Evolutionary conservation across 2,113 vertebrate genomes (phyloP).

Genomic region (Euleptes europaea): DNA sequence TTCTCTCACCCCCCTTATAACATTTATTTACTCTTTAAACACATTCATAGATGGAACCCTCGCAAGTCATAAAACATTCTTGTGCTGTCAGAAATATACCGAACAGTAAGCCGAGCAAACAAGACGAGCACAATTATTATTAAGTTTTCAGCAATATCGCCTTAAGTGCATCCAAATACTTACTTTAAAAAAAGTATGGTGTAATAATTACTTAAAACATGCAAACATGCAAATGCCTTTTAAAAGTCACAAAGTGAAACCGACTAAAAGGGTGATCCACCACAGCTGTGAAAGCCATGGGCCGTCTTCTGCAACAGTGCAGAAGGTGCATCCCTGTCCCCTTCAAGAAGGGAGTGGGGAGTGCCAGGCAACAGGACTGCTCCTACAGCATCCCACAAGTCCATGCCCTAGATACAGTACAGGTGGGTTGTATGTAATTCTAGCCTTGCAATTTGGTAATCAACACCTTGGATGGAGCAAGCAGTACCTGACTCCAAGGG

Average conservation of each 20-base stretch:
- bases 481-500: not conserved
- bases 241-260: not conserved
- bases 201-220: not conserved
- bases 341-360: not conserved
- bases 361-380: not conserved
- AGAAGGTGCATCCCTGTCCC: not conserved
- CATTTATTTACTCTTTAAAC: slow-evolving; percentile 9
- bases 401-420: too few species aligned
- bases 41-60: slow-evolving; percentile 7
- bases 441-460: not conserved
- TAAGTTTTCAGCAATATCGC: slow-evolving; percentile 12
- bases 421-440: not conserved
- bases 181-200: not conserved
- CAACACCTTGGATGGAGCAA: not conserved
- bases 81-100: slow-evolving; percentile 45
- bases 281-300: not conserved
- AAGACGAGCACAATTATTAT: not conserved
- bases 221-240: not conserved
- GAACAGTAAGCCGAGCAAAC: slow-evolving; percentile 13
- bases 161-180: not conserved
- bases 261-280: not conserved
- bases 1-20: not conserved
- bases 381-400: not conserved
- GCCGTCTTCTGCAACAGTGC: not conserved
- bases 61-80: slow-evolving; percentile 1